phyloP scores from a whole-genome alignment of 2,797 vertebrate species.

The Acanthis flammea region DNA sequence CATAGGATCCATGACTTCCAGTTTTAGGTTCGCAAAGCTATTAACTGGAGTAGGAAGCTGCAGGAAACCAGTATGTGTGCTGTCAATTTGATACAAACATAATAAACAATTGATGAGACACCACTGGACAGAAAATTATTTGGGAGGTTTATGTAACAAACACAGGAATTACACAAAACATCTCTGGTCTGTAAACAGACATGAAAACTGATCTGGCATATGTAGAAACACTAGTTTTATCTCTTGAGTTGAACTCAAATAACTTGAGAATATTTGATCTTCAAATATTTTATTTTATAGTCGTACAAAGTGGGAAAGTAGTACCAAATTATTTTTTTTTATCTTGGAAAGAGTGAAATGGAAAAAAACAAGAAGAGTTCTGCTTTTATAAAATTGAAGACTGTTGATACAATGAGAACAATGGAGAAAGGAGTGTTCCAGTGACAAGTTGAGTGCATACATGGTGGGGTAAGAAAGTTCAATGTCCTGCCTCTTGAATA shows the following conservation, averaged over 20 bases:
- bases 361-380: neutral
- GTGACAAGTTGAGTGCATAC: accelerated
- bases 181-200: neutral
- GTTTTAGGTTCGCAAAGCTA: neutral
- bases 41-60: neutral
- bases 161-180: neutral
- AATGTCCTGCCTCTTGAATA: neutral
- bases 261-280: neutral
- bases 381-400: neutral
- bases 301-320: neutral
- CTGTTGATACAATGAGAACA: neutral
- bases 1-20: neutral
- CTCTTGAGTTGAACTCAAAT: neutral
- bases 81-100: neutral
- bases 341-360: neutral
- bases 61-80: neutral
- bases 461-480: neutral
- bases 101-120: neutral
- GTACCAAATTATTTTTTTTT: neutral
- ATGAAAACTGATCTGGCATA: neutral
- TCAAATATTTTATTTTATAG: neutral
- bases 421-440: neutral
- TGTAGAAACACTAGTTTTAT: neutral
- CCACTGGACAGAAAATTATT: neutral
- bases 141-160: neutral